These are phyloP conservation scores for Petromus typicus DNA, from an alignment of 2,113 vertebrate species.

Conservation along the genomic window DNA sequence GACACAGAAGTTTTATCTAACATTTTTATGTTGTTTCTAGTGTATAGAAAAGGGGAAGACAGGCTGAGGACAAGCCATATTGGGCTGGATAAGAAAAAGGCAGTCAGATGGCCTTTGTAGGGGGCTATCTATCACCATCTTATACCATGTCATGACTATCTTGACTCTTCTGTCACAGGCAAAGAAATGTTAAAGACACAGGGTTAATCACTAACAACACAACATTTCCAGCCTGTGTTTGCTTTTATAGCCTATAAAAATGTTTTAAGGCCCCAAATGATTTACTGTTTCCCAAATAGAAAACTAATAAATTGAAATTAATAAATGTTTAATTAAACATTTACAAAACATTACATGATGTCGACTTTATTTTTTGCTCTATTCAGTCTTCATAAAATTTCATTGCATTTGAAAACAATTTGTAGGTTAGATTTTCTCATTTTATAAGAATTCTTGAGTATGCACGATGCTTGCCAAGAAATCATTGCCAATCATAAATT, in stretches of 20 bases:
- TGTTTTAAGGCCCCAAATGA: conserved; percentile 61
- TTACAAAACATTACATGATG: conserved; percentile 64
- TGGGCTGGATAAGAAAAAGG: not conserved
- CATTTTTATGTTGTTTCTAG: not conserved
- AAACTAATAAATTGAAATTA: conserved; percentile 71
- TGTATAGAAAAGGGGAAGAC: not conserved
- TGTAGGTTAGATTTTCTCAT: conserved; percentile 64
- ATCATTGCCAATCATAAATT: conserved; percentile 74
- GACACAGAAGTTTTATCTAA: not conserved
- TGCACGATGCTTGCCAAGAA: conserved; percentile 54
- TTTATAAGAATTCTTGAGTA: conserved; percentile 72
- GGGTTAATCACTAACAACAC: not conserved
- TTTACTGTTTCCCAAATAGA: conserved; percentile 66
- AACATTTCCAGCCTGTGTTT: not conserved
- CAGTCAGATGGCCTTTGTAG: not conserved
- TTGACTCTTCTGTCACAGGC: not conserved
- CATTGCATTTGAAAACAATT: conserved; percentile 73
- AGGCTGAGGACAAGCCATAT: not conserved
- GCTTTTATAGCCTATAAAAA: conserved; percentile 57
- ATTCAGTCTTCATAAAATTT: conserved; percentile 61
- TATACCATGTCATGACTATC: not conserved
- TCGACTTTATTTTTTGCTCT: conserved; percentile 62
- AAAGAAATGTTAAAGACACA: not conserved
- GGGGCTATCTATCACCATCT: not conserved
- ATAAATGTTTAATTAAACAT: conserved; percentile 73